phyloP scores from a whole-genome alignment of 2,797 vertebrate species.

The Gallinago solitaria region DNA sequence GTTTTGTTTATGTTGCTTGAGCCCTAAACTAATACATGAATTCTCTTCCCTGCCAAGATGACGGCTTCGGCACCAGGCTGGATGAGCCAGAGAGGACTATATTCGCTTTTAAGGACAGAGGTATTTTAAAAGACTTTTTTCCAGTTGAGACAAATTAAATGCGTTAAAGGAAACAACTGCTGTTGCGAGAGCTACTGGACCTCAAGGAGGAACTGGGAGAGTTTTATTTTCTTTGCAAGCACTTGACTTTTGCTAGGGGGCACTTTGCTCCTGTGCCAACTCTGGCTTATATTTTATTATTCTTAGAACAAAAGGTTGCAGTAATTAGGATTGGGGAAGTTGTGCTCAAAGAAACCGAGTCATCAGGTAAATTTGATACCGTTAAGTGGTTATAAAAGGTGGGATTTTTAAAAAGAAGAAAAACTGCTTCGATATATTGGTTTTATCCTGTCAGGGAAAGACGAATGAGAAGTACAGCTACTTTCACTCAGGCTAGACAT shows the following conservation, averaged over 20 bases:
- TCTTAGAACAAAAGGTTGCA: not conserved
- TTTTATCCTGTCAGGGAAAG: constrained; percentile 41
- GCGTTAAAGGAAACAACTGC: not conserved
- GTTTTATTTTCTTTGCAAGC: not conserved
- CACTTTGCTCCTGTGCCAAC: not conserved
- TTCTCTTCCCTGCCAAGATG: constrained; percentile 33
- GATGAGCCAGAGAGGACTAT: constrained; percentile 4
- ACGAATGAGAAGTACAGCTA: constrained; percentile 48
- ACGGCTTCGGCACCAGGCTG: not conserved
- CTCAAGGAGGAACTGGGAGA: not conserved
- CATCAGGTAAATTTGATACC: not conserved
- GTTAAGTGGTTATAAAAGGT: not conserved
- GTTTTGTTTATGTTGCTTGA: constrained; percentile 79
- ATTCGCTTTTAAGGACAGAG: not conserved
- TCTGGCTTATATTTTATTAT: not conserved
- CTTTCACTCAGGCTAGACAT: constrained; percentile 57
- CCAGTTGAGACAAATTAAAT: constrained; percentile 23
- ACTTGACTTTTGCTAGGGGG: constrained; percentile 12
- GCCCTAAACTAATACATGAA: constrained; percentile 72
- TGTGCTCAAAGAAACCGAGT: not conserved
- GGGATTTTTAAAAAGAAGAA: constrained; percentile 7
- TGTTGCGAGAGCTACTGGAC: not conserved
- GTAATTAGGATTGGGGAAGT: not conserved
- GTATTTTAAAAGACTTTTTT: constrained; percentile 18
- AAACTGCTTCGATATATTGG: not conserved